Base-by-base conservation (phyloP, 2,797 vertebrate species). In the Crotalus adamanteus region DNA sequence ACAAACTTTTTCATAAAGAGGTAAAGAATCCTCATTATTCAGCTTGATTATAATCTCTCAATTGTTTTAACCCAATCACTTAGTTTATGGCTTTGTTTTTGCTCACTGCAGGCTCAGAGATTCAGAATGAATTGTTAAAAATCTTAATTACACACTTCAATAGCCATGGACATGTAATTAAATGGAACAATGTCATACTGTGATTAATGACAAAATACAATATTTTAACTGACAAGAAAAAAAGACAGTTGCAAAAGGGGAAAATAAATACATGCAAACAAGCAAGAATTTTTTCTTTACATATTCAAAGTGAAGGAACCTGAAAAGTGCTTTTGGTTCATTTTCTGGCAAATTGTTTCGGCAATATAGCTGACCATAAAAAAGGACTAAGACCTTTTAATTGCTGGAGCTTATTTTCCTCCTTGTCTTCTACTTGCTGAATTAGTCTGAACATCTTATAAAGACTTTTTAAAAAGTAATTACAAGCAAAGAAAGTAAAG, bases 141-240 rank as follows among this genome's bases (percentile, higher is more conserved):
- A 94, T 93, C 92, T 93, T 94, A 96, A 96, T 93, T 95, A 96
- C 88, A 94, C 94, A 96, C 95, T 96, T 97, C 95, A 95, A 87
- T 86, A 96, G 88, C 78, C 95, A 95, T 92, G 95, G 94, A 87
- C 85, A 91, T 96, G 96, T 96, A 96, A 96, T 96, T 96, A 95
- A 95, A 95, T 95, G 94, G 95, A 87, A 93, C 95, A 95, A 95
- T 94, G 93, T 88, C 92, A 89, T 95, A 96, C 94, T 97, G 95
- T 96, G 96, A 96, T 97, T 96, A 96, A 96, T 95, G 87, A 91
- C 92, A 96, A 95, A 96, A 92, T 96, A 94, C 96, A 96, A 90
- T 96, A 94, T 95, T 95, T 95, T 96, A 95, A 96, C 93, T 96
- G 94, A 97, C 97, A 97, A 94, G 92, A 93, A 94, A 90, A 93